phyloP scores from a whole-genome alignment of 2,797 vertebrate species.

The Sarcophilus harrisii region DNA sequence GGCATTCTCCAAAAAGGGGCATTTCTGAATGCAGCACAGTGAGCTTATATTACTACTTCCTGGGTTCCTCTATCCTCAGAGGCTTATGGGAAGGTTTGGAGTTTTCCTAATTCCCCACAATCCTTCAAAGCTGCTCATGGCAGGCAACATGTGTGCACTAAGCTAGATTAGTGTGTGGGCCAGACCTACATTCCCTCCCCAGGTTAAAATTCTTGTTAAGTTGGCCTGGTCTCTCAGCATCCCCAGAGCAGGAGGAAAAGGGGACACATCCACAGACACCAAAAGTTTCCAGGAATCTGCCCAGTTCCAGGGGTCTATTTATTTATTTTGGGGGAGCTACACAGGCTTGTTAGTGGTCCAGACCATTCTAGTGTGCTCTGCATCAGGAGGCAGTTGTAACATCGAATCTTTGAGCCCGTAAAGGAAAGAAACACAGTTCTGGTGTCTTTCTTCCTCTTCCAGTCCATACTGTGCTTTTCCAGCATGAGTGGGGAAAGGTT shows the following conservation, averaged over 20 bases:
- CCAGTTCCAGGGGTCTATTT: conserved; percentile 45
- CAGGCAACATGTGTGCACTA: conserved; percentile 73
- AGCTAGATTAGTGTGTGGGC: conserved; percentile 77
- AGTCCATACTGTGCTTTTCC: conserved; percentile 70
- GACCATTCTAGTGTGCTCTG: conserved; percentile 75
- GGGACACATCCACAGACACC: conserved; percentile 56
- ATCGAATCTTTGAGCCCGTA: conserved; percentile 69
- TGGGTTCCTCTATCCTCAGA: conserved; percentile 59
- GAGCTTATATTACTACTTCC: conserved; percentile 78
- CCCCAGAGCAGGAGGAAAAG: conserved; percentile 67
- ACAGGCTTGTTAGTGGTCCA: conserved; percentile 71
- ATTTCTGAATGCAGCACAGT: conserved; percentile 71
- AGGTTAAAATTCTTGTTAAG: conserved; percentile 77
- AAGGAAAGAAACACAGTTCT: conserved; percentile 49
- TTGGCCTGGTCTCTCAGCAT: conserved; percentile 78
- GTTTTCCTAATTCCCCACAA: conserved; percentile 77
- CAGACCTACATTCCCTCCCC: conserved; percentile 81
- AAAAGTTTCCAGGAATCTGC: conserved; percentile 61
- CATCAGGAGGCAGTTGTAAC: conserved; percentile 66
- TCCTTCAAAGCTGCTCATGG: conserved; percentile 77
- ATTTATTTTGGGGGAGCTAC: conserved; percentile 44
- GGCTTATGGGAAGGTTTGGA: conserved; percentile 78
- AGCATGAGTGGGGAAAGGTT: conserved; percentile 70
- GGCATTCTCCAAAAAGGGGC: conserved; percentile 78
- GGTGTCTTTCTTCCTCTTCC: conserved; percentile 70